These are phyloP conservation scores for Aptenodytes forsteri DNA, from an alignment of 2,113 vertebrate genomes.

Conservation along the genomic window DNA sequence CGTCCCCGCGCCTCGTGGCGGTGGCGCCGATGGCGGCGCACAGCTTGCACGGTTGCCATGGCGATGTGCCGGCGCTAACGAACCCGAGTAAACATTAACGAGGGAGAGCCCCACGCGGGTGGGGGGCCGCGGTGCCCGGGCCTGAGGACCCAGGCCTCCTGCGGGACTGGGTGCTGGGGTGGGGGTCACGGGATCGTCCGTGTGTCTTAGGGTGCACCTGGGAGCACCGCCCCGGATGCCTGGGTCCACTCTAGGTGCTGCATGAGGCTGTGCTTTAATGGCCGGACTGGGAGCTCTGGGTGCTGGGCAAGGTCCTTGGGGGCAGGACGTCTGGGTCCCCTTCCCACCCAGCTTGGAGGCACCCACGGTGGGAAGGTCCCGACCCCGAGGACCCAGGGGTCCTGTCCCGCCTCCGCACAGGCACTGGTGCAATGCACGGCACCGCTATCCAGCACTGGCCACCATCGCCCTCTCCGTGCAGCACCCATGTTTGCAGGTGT, in stretches of 20 bases:
- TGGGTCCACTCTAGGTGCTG: background rate
- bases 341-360: background rate
- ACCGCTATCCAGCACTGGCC: rapidly evolving
- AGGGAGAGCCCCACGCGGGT: constrained; percentile 16
- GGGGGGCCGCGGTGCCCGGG: background rate
- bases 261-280: background rate
- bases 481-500: background rate
- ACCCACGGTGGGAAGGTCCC: background rate
- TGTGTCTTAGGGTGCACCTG: rapidly evolving
- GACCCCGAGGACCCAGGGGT: no score
- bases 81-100: constrained; percentile 61
- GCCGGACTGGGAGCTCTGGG: background rate
- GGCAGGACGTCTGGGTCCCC: background rate
- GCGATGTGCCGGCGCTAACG: constrained; percentile 47
- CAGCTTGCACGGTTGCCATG: constrained; percentile 60
- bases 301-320: background rate
- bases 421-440: rapidly evolving
- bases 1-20: background rate
- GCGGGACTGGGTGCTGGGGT: background rate
- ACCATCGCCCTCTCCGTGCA: rapidly evolving
- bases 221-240: background rate
- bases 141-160: background rate
- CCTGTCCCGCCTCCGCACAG: rapidly evolving
- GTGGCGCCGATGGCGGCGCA: constrained; percentile 10
- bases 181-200: background rate